These are phyloP conservation scores for Athrips mouffetella DNA, from an alignment of 2,888 invertebrate genomes.

Conservation along the genomic window DNA sequence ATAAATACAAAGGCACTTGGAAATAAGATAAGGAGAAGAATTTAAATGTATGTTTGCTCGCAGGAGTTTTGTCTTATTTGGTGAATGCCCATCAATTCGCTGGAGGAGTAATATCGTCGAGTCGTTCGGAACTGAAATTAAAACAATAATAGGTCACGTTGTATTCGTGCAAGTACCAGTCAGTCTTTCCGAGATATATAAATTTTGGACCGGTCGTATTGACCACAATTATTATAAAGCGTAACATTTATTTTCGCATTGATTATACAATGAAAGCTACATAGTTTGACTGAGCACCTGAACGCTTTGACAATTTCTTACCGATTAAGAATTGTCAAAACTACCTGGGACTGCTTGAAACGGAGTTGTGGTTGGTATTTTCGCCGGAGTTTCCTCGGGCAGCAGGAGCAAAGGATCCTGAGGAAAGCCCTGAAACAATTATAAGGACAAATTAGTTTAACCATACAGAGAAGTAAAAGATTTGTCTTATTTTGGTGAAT, in stretches of 20 bases:
- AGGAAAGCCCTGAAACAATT: constrained; percentile 90
- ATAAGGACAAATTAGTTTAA: constrained; percentile 10
- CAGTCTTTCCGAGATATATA: too few relatives aligned
- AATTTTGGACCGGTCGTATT: too few relatives aligned
- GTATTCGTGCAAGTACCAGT: too few relatives aligned
- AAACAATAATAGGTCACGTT: constrained; percentile 49
- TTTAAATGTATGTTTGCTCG: constrained; percentile 92
- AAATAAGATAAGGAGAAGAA: constrained; percentile 40
- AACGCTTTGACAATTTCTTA: too few relatives aligned
- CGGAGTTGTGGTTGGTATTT: constrained; percentile 91
- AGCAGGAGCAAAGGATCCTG: constrained; percentile 93
- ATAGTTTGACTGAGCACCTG: too few relatives aligned
- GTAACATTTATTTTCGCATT: too few relatives aligned
- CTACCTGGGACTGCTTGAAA: constrained; percentile 90
- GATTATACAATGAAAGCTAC: too few relatives aligned
- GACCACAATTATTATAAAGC: too few relatives aligned
- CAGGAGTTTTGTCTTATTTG: constrained; percentile 88
- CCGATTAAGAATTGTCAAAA: neutral
- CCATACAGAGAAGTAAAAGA: neutral
- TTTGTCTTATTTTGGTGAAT: constrained; percentile 5
- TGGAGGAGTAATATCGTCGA: constrained; percentile 86
- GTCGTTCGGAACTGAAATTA: constrained; percentile 86
- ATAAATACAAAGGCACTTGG: constrained; percentile 65
- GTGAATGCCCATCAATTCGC: constrained; percentile 85
- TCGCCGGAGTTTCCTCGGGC: constrained; percentile 87